Evolutionary conservation across 2,888 invertebrate species (phyloP).

Genomic region (Diaperis boleti): DNA sequence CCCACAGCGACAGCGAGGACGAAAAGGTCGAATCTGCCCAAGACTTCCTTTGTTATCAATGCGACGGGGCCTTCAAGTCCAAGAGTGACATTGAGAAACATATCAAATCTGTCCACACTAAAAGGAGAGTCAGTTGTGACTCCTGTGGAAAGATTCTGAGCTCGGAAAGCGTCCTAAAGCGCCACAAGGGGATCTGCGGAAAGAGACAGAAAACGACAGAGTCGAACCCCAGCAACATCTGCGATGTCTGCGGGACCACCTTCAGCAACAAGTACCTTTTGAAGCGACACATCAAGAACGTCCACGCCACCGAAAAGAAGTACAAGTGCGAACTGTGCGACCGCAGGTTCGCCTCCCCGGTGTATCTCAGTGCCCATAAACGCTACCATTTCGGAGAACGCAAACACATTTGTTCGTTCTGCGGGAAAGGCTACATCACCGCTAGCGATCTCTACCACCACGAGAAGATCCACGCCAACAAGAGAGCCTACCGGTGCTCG

Average conservation of each 20-base stretch:
- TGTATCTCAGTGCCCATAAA: constrained; percentile 60
- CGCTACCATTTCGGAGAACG: constrained; percentile 57
- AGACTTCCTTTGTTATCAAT: constrained; percentile 49
- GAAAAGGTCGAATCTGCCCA: background rate
- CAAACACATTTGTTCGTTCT: constrained; percentile 59
- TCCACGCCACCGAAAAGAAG: constrained; percentile 60
- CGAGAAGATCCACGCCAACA: constrained; percentile 62
- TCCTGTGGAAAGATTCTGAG: constrained; percentile 48
- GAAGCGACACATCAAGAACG: constrained; percentile 57
- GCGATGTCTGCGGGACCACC: constrained; percentile 53
- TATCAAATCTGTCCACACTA: constrained; percentile 45
- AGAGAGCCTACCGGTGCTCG: constrained; percentile 58
- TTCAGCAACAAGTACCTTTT: constrained; percentile 58
- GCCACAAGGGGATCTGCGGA: constrained; percentile 48
- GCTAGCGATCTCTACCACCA: constrained; percentile 61
- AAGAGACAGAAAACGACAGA: constrained; percentile 33
- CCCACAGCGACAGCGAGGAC: constrained; percentile 7
- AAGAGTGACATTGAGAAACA: constrained; percentile 46
- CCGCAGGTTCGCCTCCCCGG: constrained; percentile 58
- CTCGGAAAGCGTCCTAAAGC: constrained; percentile 48
- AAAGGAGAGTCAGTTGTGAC: constrained; percentile 42
- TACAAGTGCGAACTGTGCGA: constrained; percentile 59
- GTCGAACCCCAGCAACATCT: constrained; percentile 39
- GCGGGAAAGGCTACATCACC: constrained; percentile 66
- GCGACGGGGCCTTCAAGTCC: constrained; percentile 44